Percentiles rank a stretch among this genome's conserved stretches.
These are phyloP conservation scores for Semaprochilodus insignis DNA, from an alignment of 2,797 vertebrate species.

Conservation along the genomic window DNA sequence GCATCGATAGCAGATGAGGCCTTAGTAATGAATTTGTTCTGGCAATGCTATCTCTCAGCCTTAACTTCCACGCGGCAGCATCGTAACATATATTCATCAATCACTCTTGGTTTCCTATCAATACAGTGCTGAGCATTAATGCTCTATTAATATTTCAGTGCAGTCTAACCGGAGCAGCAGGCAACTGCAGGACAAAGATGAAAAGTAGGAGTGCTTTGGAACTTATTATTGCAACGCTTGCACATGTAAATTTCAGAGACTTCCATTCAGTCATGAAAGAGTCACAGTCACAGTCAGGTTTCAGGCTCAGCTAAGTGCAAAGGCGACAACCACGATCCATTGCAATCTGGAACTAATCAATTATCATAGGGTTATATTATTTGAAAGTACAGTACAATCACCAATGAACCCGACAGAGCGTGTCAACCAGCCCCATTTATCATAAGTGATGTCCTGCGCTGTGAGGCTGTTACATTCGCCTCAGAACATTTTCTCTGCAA, in stretches of 20 bases:
- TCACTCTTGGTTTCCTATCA: constrained; percentile 13
- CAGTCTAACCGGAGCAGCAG: background rate
- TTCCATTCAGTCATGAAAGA: background rate
- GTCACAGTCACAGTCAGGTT: background rate
- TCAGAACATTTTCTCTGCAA: constrained; percentile 23
- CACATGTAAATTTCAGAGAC: constrained; percentile 1
- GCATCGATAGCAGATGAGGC: constrained; percentile 18
- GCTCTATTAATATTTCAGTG: constrained; percentile 5
- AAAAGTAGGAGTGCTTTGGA: background rate
- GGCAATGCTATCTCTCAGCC: background rate
- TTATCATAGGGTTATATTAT: constrained; percentile 28
- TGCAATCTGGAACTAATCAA: constrained; percentile 38
- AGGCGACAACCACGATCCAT: constrained; percentile 9
- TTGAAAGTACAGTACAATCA: constrained; percentile 25
- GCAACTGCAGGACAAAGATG: background rate
- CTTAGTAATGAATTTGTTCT: constrained; percentile 18
- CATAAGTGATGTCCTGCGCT: constrained; percentile 26
- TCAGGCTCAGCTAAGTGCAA: constrained; percentile 21
- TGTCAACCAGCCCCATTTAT: constrained; percentile 23
- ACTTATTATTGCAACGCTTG: constrained; percentile 3
- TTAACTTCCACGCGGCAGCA: background rate
- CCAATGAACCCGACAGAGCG: constrained; percentile 18
- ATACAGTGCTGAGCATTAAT: constrained; percentile 7
- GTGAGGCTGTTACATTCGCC: constrained; percentile 12
- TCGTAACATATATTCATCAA: constrained; percentile 2